Evolutionary conservation across 2,888 invertebrate genomes (phyloP).

Genomic region (Drosophila aldrichi): DNA sequence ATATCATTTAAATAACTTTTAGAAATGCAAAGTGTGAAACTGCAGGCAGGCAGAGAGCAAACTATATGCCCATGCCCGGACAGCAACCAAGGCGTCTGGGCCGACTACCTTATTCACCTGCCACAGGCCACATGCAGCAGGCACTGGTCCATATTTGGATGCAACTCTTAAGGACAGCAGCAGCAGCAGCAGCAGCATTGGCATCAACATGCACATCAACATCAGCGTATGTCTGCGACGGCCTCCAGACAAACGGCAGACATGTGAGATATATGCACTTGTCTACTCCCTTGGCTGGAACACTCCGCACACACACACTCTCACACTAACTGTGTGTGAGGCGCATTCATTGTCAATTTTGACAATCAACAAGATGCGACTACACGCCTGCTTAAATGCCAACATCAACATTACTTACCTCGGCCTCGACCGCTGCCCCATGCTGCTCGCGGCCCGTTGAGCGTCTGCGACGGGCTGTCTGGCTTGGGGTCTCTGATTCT

Average conservation of each 20-base stretch:
- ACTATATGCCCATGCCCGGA: constrained; percentile 46
- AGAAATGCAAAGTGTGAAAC: constrained; percentile 74
- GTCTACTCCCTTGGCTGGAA: constrained; percentile 54
- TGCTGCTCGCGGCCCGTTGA: constrained; percentile 15
- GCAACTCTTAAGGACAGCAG: constrained; percentile 77
- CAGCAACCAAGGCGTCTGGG: constrained; percentile 62
- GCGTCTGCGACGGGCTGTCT: constrained; percentile 72
- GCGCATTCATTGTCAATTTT: constrained; percentile 82
- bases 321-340: constrained; percentile 21
- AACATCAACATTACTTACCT: constrained; percentile 65
- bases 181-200: no score
- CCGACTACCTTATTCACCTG: constrained; percentile 71
- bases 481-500: constrained; percentile 59
- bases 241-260: constrained; percentile 83
- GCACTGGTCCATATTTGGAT: constrained; percentile 82
- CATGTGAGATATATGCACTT: constrained; percentile 82
- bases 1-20: constrained; percentile 81
- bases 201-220: constrained; percentile 58
- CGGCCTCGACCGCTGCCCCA: constrained; percentile 35
- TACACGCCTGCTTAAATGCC: constrained; percentile 76
- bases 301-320: constrained; percentile 22
- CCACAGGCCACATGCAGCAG: constrained; percentile 48
- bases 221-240: constrained; percentile 59
- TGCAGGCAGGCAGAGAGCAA: constrained; percentile 58
- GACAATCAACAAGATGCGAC: constrained; percentile 81